These are phyloP conservation scores for Scarus forsteni DNA, from an alignment of 2,797 vertebrate species.

Conservation along the genomic window DNA sequence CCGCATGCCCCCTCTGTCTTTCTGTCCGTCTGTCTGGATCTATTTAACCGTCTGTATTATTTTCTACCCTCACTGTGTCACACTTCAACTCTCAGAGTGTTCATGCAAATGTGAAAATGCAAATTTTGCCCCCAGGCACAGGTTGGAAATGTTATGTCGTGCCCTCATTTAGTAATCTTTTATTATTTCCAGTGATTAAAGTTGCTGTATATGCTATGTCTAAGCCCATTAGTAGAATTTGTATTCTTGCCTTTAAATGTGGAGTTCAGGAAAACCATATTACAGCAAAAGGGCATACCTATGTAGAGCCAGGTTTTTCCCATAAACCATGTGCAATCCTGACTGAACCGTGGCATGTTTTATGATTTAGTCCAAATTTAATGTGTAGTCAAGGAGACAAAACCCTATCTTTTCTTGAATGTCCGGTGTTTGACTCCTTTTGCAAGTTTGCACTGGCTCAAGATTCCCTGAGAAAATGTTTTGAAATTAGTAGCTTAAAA, in stretches of 20 bases:
- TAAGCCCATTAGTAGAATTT: constrained; percentile 25
- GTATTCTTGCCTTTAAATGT: constrained; percentile 27
- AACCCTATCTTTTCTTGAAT: too few relatives aligned
- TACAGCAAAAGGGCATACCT: constrained; percentile 6
- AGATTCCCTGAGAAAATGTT: too few relatives aligned
- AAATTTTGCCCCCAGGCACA: constrained; percentile 35
- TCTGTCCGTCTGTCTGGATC: constrained; percentile 62
- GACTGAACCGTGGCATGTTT: too few relatives aligned
- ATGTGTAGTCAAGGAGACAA: too few relatives aligned
- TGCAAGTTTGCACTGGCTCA: too few relatives aligned
- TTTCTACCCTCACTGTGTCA: constrained; percentile 27
- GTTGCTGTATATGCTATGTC: constrained; percentile 33
- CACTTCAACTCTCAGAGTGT: constrained; percentile 20
- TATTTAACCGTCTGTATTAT: constrained; percentile 51
- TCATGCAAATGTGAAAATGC: constrained; percentile 43
- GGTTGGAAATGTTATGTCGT: constrained; percentile 32
- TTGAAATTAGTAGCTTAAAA: too few relatives aligned
- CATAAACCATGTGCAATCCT: too few relatives aligned
- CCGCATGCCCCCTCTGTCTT: constrained; percentile 64
- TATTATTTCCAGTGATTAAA: constrained; percentile 40
- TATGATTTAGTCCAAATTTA: too few relatives aligned
- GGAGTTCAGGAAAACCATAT: constrained; percentile 23
- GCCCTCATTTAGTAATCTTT: constrained; percentile 19
- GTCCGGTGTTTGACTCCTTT: too few relatives aligned
- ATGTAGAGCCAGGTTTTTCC: too few relatives aligned